Evolutionary conservation across 2,888 invertebrate species (phyloP).

Genomic region (Cyaniris semiargus): DNA sequence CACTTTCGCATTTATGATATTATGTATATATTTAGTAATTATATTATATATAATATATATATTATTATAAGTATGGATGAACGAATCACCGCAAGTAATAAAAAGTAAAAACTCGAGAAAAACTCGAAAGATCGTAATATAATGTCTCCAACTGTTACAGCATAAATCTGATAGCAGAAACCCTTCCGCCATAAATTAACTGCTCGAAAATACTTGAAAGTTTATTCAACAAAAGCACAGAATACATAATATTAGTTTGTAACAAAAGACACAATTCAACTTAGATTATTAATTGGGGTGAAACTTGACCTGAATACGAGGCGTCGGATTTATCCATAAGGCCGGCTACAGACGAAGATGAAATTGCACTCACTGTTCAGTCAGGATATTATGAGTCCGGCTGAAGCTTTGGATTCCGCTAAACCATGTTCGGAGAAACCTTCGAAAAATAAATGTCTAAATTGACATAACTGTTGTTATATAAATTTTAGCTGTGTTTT

Average conservation of each 20-base stretch:
- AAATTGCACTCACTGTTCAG: neutral
- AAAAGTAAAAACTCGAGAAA: neutral
- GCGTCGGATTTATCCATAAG: neutral
- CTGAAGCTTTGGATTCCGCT: neutral
- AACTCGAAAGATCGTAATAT: neutral
- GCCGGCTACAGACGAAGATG: neutral
- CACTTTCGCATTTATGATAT: too few relatives aligned
- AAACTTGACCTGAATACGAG: slow-evolving; percentile 26
- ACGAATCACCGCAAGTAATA: neutral
- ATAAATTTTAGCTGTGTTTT: too few relatives aligned
- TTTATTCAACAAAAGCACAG: slow-evolving; percentile 22
- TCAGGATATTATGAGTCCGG: neutral
- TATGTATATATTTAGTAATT: too few relatives aligned
- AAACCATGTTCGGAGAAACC: neutral
- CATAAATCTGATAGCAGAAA: neutral
- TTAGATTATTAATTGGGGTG: slow-evolving; percentile 29
- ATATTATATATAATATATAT: too few relatives aligned
- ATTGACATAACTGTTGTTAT: too few relatives aligned
- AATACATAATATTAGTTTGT: too few relatives aligned
- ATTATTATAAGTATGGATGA: neutral
- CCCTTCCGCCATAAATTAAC: slow-evolving; percentile 1
- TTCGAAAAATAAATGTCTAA: neutral
- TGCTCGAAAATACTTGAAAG: slow-evolving; percentile 5
- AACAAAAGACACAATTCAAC: slow-evolving; percentile 23
- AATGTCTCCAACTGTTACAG: neutral